Percentiles rank a stretch among this genome's conserved stretches.
These are phyloP conservation scores for Aradophagus sp. DNA, from an alignment of 1,140 invertebrate genomes.

Conservation along the genomic window DNA sequence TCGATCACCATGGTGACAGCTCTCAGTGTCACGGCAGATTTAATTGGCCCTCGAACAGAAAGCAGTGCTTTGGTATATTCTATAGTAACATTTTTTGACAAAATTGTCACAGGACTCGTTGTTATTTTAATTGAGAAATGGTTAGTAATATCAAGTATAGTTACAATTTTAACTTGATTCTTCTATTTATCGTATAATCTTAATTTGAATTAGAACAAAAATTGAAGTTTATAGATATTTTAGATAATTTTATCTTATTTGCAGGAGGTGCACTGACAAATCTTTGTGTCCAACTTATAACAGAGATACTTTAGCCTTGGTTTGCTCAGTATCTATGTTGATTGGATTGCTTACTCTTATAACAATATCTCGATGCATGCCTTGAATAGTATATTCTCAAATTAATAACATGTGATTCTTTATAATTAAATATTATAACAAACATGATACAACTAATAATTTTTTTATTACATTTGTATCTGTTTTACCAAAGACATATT, in stretches of 20 bases:
- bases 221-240: slow-evolving; percentile 37
- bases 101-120: slow-evolving; percentile 90
- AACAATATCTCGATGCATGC: slow-evolving; percentile 60
- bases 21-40: slow-evolving; percentile 91
- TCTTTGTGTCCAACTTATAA: slow-evolving; percentile 84
- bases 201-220: too few species aligned
- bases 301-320: slow-evolving; percentile 83
- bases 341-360: slow-evolving; percentile 79
- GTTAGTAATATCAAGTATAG: too few species aligned
- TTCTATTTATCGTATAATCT: too few species aligned
- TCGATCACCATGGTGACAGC: slow-evolving; percentile 92
- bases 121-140: slow-evolving; percentile 89
- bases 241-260: too few species aligned
- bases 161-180: too few species aligned
- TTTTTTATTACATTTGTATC: too few species aligned
- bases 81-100: slow-evolving; percentile 94
- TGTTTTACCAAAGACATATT: too few species aligned
- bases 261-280: slow-evolving; percentile 80
- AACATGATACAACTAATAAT: too few species aligned
- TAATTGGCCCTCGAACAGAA: slow-evolving; percentile 91
- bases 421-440: too few species aligned
- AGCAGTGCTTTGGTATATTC: slow-evolving; percentile 95
- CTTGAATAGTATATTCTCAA: too few species aligned
- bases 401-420: too few species aligned
- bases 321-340: slow-evolving; percentile 83